Evolutionary conservation across 2,113 vertebrate species (phyloP).

Genomic region (Anolis carolinensis): DNA sequence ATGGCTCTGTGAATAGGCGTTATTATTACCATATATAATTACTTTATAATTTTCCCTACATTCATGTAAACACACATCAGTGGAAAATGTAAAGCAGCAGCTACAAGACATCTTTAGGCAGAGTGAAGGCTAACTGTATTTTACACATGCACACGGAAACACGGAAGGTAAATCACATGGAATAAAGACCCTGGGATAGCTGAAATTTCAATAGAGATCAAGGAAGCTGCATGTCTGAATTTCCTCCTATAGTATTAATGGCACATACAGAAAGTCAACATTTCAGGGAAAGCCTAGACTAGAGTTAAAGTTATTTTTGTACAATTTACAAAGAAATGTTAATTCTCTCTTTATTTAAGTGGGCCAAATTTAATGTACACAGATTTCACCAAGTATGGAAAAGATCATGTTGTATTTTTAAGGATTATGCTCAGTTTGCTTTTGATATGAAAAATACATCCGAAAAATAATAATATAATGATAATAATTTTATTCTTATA

Average conservation of each 20-base stretch:
- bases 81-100: background rate
- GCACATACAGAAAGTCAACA: background rate
- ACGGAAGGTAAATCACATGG: background rate
- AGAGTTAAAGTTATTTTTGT: too few relatives aligned
- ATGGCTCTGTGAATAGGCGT: conserved; percentile 63
- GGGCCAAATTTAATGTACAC: too few relatives aligned
- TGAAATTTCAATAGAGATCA: background rate
- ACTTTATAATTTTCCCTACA: conserved; percentile 61
- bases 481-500: too few relatives aligned
- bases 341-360: too few relatives aligned
- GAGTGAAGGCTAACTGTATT: background rate
- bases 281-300: background rate
- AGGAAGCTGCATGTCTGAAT: background rate
- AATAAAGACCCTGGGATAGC: background rate
- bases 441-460: too few relatives aligned
- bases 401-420: too few relatives aligned
- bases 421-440: too few relatives aligned
- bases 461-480: too few relatives aligned
- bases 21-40: conserved; percentile 70
- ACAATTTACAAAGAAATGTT: too few relatives aligned
- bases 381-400: too few relatives aligned
- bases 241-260: background rate
- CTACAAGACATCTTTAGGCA: background rate
- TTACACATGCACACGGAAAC: too few relatives aligned
- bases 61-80: background rate